phyloP scores from a whole-genome alignment of 1,140 invertebrate genomes.

The Drosophila chauvacae region DNA sequence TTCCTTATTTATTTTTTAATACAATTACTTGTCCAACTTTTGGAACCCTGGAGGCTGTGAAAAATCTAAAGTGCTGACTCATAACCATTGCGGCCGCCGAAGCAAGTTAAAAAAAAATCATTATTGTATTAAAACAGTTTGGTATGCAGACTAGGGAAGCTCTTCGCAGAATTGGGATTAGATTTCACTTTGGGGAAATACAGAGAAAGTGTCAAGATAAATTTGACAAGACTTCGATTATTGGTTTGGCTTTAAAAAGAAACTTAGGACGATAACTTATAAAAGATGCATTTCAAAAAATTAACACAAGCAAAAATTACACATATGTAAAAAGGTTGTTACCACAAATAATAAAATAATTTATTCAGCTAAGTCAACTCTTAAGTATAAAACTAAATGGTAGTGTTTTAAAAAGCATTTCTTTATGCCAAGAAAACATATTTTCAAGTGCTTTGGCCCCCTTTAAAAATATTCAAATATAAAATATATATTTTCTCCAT shows the following conservation, averaged over 20 bases:
- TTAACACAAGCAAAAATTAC: no score
- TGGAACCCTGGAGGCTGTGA: slow-evolving; percentile 27
- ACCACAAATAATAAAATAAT: no score
- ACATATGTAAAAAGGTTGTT: no score
- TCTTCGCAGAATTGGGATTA: slow-evolving; percentile 2
- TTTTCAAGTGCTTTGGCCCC: not conserved
- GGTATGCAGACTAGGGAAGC: slow-evolving; percentile 53
- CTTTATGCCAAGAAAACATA: not conserved
- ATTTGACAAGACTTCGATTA: not conserved
- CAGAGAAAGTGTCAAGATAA: not conserved
- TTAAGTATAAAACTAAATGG: no score
- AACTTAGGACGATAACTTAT: no score
- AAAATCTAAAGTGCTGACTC: slow-evolving; percentile 70
- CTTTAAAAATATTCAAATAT: not conserved
- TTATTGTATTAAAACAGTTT: slow-evolving; percentile 77
- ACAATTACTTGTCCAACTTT: slow-evolving; percentile 70
- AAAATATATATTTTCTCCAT: not conserved
- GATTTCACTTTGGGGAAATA: not conserved
- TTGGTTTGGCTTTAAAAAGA: no score
- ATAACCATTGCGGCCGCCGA: slow-evolving; percentile 54
- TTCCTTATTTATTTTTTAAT: slow-evolving; percentile 51
- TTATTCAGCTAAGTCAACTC: no score
- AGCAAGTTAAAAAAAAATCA: slow-evolving; percentile 55
- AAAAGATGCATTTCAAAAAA: no score
- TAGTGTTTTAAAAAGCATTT: no score